phyloP scores from a whole-genome alignment of 2,888 invertebrate genomes.

The Chrysodeixis includens region DNA sequence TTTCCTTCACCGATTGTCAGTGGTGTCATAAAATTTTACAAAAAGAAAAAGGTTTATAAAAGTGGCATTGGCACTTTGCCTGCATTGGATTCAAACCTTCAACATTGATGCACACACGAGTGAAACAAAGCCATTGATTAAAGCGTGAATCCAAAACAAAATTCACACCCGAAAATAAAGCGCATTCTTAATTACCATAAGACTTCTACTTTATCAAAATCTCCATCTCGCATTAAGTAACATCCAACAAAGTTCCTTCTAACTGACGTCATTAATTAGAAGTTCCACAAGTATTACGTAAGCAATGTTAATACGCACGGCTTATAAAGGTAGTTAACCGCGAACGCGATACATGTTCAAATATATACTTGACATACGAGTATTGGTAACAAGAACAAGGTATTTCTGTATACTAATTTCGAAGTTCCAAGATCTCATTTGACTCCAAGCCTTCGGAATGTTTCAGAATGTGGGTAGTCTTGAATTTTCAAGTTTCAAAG shows the following conservation, averaged over 20 bases:
- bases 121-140: too few relatives aligned
- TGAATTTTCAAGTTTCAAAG: constrained; percentile 78
- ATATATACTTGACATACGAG: constrained; percentile 46
- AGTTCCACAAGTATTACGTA: constrained; percentile 50
- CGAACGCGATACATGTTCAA: constrained; percentile 42
- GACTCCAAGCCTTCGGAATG: constrained; percentile 59
- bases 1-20: too few relatives aligned
- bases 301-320: constrained; percentile 52
- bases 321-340: constrained; percentile 52
- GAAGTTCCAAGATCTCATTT: constrained; percentile 66
- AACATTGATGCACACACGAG: too few relatives aligned
- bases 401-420: constrained; percentile 58
- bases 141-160: too few relatives aligned
- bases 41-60: too few relatives aligned
- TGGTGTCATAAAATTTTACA: too few relatives aligned
- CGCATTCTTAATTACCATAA: background rate
- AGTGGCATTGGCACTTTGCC: too few relatives aligned
- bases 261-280: constrained; percentile 57
- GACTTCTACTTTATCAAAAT: constrained; percentile 41
- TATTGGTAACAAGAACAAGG: constrained; percentile 45
- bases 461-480: constrained; percentile 68
- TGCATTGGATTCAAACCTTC: too few relatives aligned
- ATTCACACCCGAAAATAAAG: too few relatives aligned
- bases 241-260: constrained; percentile 34
- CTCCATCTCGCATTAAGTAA: constrained; percentile 38